phyloP scores from a whole-genome alignment of 2,113 vertebrate species.

The Tichodroma muraria region DNA sequence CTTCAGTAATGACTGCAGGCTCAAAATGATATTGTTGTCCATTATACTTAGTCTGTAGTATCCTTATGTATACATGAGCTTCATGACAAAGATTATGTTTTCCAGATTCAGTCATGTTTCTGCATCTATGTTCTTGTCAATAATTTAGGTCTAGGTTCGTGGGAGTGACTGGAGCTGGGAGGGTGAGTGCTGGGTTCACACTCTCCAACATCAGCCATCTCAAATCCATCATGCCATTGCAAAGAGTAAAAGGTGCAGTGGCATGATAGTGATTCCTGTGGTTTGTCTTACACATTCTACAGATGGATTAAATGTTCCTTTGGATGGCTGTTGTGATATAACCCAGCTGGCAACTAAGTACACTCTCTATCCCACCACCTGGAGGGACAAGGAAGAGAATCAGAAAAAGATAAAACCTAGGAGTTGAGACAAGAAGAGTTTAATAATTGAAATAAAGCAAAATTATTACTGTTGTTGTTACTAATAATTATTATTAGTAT shows the following conservation, averaged over 20 bases:
- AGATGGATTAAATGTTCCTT: neutral
- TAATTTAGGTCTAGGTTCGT: neutral
- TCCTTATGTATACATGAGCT: neutral
- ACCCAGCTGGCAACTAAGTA: neutral
- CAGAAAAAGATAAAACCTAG: neutral
- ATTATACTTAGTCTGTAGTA: neutral
- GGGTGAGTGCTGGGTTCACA: neutral
- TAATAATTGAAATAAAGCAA: neutral
- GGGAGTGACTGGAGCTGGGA: neutral
- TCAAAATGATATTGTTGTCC: neutral
- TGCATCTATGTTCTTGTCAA: neutral
- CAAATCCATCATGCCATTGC: neutral
- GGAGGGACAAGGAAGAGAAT: neutral
- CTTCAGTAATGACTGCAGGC: neutral
- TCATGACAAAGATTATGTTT: neutral
- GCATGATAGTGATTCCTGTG: neutral
- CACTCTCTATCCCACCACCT: accelerated
- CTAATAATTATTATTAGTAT: no score
- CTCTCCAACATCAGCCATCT: neutral
- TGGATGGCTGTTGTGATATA: neutral
- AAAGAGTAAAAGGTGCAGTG: neutral
- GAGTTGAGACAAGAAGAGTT: neutral
- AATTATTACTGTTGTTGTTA: neutral
- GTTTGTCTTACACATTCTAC: neutral
- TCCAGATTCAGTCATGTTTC: neutral